Evolutionary conservation across 1,140 invertebrate species (phyloP).

Genomic region (Macrobrachium rosenbergii): DNA sequence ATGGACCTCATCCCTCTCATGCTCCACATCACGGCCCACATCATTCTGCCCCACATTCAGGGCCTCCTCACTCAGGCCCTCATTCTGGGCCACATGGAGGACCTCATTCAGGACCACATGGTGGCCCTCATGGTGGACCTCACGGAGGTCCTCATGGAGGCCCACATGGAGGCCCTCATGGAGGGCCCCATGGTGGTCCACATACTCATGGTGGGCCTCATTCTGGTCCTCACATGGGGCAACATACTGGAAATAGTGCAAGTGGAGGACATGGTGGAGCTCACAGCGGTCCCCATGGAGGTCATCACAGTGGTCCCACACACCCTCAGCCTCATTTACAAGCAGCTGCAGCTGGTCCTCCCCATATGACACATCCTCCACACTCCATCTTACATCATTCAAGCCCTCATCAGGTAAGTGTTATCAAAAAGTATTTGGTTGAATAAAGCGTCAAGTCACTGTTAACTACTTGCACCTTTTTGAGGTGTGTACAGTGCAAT

Average conservation of each 20-base stretch:
- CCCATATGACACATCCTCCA: slow-evolving; percentile 58
- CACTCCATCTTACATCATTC: slow-evolving; percentile 59
- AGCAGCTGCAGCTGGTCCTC: slow-evolving; percentile 42
- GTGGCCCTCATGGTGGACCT: slow-evolving; percentile 22
- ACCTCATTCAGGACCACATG: slow-evolving; percentile 44
- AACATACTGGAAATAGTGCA: slow-evolving; percentile 17
- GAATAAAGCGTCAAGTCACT: too few relatives aligned
- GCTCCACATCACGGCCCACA: slow-evolving; percentile 57
- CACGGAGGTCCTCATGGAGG: slow-evolving; percentile 14
- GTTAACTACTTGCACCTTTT: too few relatives aligned
- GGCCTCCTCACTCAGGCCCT: slow-evolving; percentile 45
- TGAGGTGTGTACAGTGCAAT: too few relatives aligned
- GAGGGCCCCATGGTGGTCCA: slow-evolving; percentile 47
- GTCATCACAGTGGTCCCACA: slow-evolving; percentile 36
- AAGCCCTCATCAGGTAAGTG: slow-evolving; percentile 56
- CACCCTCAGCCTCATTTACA: slow-evolving; percentile 49
- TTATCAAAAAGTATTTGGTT: too few relatives aligned
- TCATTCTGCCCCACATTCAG: slow-evolving; percentile 56
- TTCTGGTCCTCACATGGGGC: slow-evolving; percentile 37
- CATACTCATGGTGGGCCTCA: slow-evolving; percentile 35
- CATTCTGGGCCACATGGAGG: slow-evolving; percentile 35
- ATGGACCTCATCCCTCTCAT: slow-evolving; percentile 51
- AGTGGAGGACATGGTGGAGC: slow-evolving; percentile 20
- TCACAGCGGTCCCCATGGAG: slow-evolving; percentile 43
- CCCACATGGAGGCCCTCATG: slow-evolving; percentile 19